Percentiles rank a stretch among this genome's conserved stretches.
phyloP scores from a whole-genome alignment of 2,888 invertebrate species.

The Cantharis nigra region DNA sequence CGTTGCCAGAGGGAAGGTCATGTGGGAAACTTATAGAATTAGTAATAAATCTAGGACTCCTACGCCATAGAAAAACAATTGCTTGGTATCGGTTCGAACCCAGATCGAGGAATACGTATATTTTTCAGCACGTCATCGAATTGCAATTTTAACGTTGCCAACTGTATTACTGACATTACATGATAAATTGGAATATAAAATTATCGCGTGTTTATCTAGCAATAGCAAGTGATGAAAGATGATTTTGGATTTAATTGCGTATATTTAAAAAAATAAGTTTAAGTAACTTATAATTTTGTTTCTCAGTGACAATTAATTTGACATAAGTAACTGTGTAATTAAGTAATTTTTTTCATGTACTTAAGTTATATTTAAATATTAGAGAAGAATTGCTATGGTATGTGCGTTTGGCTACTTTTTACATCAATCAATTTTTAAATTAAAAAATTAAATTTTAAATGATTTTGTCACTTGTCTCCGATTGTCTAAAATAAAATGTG shows the following conservation, averaged over 20 bases:
- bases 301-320: background rate
- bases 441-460: background rate
- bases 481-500: background rate
- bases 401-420: background rate
- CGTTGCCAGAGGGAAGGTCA: no score
- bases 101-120: background rate
- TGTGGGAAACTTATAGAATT: no score
- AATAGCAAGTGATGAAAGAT: background rate
- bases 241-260: background rate
- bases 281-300: background rate
- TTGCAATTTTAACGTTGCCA: background rate
- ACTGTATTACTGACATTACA: background rate
- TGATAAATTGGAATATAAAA: background rate
- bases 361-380: background rate
- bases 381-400: background rate
- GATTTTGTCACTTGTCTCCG: background rate
- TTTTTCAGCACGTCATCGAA: background rate
- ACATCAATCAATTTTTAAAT: no score
- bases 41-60: no score
- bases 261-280: no score
- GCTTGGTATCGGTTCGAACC: background rate
- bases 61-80: no score
- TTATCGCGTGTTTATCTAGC: background rate
- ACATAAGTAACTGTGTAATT: background rate
- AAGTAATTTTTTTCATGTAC: background rate